Percentiles rank a stretch among this genome's conserved stretches.
These are phyloP conservation scores for Drosophila quadrilineata DNA, from an alignment of 1,140 invertebrate species.

Conservation along the genomic window DNA sequence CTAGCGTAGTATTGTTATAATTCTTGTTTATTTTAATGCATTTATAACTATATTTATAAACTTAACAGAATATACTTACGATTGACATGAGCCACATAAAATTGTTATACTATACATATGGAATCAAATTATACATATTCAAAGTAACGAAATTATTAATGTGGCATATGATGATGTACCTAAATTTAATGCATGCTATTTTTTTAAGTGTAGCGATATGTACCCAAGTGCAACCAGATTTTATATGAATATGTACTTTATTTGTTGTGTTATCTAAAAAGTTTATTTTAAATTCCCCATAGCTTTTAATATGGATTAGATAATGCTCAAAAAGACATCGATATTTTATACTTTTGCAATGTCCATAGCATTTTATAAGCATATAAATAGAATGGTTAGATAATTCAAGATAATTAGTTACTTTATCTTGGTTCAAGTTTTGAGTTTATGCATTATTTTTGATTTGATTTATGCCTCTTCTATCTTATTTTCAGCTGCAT, in stretches of 20 bases:
- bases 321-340: slow-evolving; percentile 19
- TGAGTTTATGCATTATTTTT: slow-evolving; percentile 32
- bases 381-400: slow-evolving; percentile 7
- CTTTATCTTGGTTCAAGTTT: neutral
- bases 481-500: slow-evolving; percentile 79
- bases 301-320: slow-evolving; percentile 45
- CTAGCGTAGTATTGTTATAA: slow-evolving; percentile 43
- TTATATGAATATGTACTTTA: neutral
- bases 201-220: slow-evolving; percentile 1
- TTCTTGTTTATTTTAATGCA: slow-evolving; percentile 26
- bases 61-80: slow-evolving; percentile 1
- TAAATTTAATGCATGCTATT: slow-evolving; percentile 19
- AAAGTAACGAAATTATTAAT: too few species aligned
- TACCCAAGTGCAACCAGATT: neutral
- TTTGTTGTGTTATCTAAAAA: slow-evolving; percentile 4
- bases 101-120: slow-evolving; percentile 13
- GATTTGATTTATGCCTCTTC: slow-evolving; percentile 59
- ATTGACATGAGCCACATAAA: slow-evolving; percentile 1
- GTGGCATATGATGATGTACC: slow-evolving; percentile 25
- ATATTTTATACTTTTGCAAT: slow-evolving; percentile 47
- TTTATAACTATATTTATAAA: slow-evolving; percentile 23
- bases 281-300: slow-evolving; percentile 8
- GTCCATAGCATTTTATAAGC: slow-evolving; percentile 13
- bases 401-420: neutral
- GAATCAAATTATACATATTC: too few species aligned